Conservation (phyloP, 2,888 invertebrate genomes). For the Pantelozetes paolii region DNA sequence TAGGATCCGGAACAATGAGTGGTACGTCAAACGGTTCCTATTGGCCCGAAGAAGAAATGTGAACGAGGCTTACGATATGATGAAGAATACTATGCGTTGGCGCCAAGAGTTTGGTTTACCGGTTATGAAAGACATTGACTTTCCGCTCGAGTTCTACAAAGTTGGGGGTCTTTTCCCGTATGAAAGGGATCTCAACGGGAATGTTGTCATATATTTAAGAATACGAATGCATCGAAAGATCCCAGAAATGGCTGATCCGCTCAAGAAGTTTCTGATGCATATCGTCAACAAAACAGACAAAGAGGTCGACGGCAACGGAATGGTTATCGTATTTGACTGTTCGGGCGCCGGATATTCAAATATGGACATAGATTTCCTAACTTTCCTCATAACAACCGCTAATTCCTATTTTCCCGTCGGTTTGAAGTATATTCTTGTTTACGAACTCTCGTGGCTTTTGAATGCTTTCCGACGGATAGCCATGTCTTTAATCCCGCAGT, state of each 20-base stretch:
- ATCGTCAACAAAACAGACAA: slow-evolving; percentile 41
- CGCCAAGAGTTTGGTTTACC: slow-evolving; percentile 51
- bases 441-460: slow-evolving; percentile 43
- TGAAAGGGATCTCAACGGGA: slow-evolving; percentile 51
- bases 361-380: slow-evolving; percentile 40
- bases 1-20: slow-evolving; percentile 50
- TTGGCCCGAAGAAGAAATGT: slow-evolving; percentile 49
- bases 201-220: slow-evolving; percentile 41
- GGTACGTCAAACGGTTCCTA: slow-evolving; percentile 51
- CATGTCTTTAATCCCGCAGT: slow-evolving; percentile 34
- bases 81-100: slow-evolving; percentile 52
- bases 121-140: slow-evolving; percentile 49
- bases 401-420: slow-evolving; percentile 39
- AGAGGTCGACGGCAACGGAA: slow-evolving; percentile 38
- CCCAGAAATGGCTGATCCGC: slow-evolving; percentile 32
- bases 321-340: slow-evolving; percentile 41
- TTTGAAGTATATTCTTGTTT: slow-evolving; percentile 41
- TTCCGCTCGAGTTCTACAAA: slow-evolving; percentile 51
- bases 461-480: slow-evolving; percentile 41
- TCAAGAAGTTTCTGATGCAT: slow-evolving; percentile 42
- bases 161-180: slow-evolving; percentile 52
- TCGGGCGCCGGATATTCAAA: slow-evolving; percentile 41
- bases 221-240: slow-evolving; percentile 40
- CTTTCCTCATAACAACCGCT: slow-evolving; percentile 37
- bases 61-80: slow-evolving; percentile 50